These are phyloP conservation scores for Micrastur ruficollis DNA, from an alignment of 2,797 vertebrate species.

Conservation along the genomic window DNA sequence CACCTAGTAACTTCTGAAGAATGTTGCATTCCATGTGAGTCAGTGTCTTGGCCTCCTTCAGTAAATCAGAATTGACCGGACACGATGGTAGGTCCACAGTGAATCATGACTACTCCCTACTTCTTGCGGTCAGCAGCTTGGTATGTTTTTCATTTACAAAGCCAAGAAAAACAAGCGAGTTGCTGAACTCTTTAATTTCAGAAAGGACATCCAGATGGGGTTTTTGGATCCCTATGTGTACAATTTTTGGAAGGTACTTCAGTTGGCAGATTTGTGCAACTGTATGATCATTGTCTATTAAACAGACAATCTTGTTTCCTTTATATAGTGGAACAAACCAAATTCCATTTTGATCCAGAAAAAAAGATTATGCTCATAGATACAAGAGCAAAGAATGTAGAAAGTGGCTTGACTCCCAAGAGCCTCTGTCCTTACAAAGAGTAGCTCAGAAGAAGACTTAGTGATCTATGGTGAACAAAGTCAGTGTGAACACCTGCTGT, in stretches of 20 bases:
- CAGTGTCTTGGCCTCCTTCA: accelerated
- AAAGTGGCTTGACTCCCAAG: neutral
- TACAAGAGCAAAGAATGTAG: neutral
- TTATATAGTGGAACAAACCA: neutral
- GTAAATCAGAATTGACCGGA: neutral
- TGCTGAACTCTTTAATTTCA: neutral
- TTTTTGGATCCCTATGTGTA: neutral
- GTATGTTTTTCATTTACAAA: neutral
- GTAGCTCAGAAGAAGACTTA: accelerated
- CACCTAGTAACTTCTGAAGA: neutral
- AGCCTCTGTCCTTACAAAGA: neutral
- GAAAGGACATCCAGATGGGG: neutral
- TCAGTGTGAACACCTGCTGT: neutral
- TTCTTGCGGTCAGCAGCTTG: neutral
- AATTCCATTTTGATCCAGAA: neutral
- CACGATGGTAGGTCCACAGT: accelerated
- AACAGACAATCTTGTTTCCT: neutral
- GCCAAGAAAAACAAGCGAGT: neutral
- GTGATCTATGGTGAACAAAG: accelerated
- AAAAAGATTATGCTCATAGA: neutral
- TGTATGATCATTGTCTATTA: neutral
- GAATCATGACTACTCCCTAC: neutral
- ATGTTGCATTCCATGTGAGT: accelerated
- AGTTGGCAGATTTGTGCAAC: neutral
- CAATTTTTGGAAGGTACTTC: neutral